Conservation (phyloP, 2,888 invertebrate genomes). For the Pristionchus maxplancki region DNA sequence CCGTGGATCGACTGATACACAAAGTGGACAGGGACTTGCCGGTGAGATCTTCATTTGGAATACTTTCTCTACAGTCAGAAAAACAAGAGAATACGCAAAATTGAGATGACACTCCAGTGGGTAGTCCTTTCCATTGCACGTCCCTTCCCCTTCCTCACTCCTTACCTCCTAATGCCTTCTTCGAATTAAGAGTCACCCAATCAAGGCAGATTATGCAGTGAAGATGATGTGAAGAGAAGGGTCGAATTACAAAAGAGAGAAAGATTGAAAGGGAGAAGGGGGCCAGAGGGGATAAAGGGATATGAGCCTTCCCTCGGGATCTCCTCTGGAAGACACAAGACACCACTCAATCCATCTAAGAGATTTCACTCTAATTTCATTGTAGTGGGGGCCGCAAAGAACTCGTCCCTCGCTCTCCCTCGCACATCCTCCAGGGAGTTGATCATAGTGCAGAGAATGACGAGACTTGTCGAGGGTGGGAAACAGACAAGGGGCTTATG, state of each 20-base stretch:
- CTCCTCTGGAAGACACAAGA: not conserved
- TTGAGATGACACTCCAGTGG: not conserved
- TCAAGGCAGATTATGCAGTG: slow-evolving; percentile 29
- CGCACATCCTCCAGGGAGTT: not conserved
- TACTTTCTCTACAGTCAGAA: not conserved
- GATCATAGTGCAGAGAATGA: slow-evolving; percentile 30
- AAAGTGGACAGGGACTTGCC: slow-evolving; percentile 60
- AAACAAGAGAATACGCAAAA: no score
- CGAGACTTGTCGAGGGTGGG: slow-evolving; percentile 36
- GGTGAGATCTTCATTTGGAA: slow-evolving; percentile 52
- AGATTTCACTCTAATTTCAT: slow-evolving; percentile 44
- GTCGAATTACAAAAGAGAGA: not conserved
- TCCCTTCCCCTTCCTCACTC: not conserved
- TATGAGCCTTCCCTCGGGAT: slow-evolving; percentile 29
- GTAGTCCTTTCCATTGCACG: not conserved
- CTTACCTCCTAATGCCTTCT: slow-evolving; percentile 3
- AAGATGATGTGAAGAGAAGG: not conserved
- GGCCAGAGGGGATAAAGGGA: slow-evolving; percentile 32
- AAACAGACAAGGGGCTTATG: slow-evolving; percentile 20
- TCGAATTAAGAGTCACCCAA: slow-evolving; percentile 3
- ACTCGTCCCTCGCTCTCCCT: not conserved
- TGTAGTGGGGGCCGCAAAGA: slow-evolving; percentile 20
- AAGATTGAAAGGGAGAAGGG: not conserved
- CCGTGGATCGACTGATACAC: slow-evolving; percentile 79
- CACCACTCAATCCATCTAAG: slow-evolving; percentile 47